Percentiles rank a stretch among this genome's conserved stretches.
phyloP scores from a whole-genome alignment of 1,140 invertebrate species.

The Bemisia tabaci region DNA sequence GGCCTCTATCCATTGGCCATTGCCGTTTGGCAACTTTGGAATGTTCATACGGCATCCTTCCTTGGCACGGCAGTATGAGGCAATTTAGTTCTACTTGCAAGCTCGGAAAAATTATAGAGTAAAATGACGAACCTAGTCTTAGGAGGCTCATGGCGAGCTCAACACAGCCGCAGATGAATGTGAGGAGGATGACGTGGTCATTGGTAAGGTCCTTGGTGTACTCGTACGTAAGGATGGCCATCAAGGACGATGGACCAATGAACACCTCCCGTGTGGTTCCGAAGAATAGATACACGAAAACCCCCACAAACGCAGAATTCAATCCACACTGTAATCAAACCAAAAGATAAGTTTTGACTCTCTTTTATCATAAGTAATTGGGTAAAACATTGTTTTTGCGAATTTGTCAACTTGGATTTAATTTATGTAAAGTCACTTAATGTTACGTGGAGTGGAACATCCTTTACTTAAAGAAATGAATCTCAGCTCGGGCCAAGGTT shows the following conservation, averaged over 20 bases:
- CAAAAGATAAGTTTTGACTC: background rate
- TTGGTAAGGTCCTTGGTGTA: slow-evolving; percentile 52
- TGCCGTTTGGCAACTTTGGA: too few species aligned
- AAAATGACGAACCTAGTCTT: slow-evolving; percentile 50
- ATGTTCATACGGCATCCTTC: too few species aligned
- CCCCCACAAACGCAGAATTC: slow-evolving; percentile 54
- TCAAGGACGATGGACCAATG: slow-evolving; percentile 75
- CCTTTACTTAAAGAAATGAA: too few species aligned
- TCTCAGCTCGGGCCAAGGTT: too few species aligned
- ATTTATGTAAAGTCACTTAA: background rate
- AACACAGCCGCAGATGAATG: slow-evolving; percentile 58
- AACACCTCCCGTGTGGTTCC: slow-evolving; percentile 84
- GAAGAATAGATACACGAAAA: slow-evolving; percentile 74
- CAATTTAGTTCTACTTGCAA: too few species aligned
- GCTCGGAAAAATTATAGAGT: too few species aligned
- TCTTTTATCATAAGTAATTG: background rate
- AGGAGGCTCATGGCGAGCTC: slow-evolving; percentile 64
- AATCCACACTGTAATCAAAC: slow-evolving; percentile 46
- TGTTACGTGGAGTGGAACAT: background rate
- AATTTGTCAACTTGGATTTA: background rate
- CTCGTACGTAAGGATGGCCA: slow-evolving; percentile 63
- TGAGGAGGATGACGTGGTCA: slow-evolving; percentile 62
- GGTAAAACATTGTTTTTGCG: background rate
- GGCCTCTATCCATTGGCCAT: too few species aligned
- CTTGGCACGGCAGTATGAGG: too few species aligned